Evolutionary conservation across 2,113 vertebrate genomes (phyloP), one percentile per base, ranked within the genome.

Genomic region (Ailurus styani): DNA sequence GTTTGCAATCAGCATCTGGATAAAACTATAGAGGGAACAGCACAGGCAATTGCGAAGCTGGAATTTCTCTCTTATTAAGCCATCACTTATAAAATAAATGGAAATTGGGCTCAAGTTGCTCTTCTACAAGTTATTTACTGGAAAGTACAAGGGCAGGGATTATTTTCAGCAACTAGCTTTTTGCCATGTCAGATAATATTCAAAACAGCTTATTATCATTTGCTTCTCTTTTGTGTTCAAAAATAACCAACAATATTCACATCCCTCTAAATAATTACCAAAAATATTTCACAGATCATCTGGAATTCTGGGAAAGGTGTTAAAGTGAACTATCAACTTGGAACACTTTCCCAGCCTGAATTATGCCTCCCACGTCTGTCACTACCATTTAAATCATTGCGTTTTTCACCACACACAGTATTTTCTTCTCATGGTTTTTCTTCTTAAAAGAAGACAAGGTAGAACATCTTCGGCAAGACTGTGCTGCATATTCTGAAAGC

Each of bases 191-290:
- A 93, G 72, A 77, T 83, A 95, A 66, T 88, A 96, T 89, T 87
- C 50, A 96, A 91, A 97, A 55, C 27, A 87, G 40, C 14, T 95
- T 91, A 82, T 72, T 87, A 79, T 72, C 40, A 85, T 85, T 90
- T 90, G 54, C 47, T 93, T 87, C 23, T 60, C 21, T 84, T 94
- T 89, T 40, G 23, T 70, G 3, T 87, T 97, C 91, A 95, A 95
- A 95, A 95, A 96, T 54, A 68, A 64, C 40, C 34, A 94, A 64
- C 1, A 18, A 55, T 87, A 87, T 55, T 96, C 15, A 68, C 40
- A 86, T 90, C 31, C 42, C 88, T 96, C 54, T 77, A 97, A 95
- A 77, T 93, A 96, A 87, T 90, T 87, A 85, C 52, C 45, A 66
- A 84, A 93, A 95, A 77, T 66, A 79, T 17, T 54, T 79, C 54